Evolutionary conservation across 2,113 vertebrate species (phyloP).

Genomic region (Engystomops pustulosus): DNA sequence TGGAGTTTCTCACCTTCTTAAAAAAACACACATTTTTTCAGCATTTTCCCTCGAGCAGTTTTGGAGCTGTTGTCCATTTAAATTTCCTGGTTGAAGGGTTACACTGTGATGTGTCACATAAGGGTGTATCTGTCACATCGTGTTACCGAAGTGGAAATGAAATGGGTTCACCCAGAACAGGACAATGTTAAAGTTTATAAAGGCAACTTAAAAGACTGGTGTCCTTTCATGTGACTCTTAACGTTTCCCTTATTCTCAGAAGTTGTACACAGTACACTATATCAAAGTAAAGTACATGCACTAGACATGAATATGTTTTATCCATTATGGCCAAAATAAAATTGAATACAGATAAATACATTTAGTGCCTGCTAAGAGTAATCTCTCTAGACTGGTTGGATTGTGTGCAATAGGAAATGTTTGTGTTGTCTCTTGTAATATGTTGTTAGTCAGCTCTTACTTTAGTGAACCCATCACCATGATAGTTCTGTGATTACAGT

Average conservation of each 20-base stretch:
- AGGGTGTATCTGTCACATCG: slow-evolving; percentile 63
- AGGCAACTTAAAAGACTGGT: slow-evolving; percentile 50
- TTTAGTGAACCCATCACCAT: neutral
- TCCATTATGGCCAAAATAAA: neutral
- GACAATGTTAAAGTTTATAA: slow-evolving; percentile 61
- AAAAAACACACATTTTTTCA: neutral
- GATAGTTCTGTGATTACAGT: neutral
- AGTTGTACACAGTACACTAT: neutral
- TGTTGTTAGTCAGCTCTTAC: neutral
- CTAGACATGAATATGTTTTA: neutral
- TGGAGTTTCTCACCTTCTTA: slow-evolving; percentile 17
- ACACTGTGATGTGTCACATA: slow-evolving; percentile 63
- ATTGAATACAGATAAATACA: neutral
- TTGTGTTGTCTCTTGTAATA: neutral
- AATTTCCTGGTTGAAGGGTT: slow-evolving; percentile 64
- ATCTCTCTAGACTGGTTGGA: neutral
- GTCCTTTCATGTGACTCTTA: slow-evolving; percentile 35
- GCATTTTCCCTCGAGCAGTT: slow-evolving; percentile 52
- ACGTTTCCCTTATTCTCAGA: neutral
- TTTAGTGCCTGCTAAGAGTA: neutral
- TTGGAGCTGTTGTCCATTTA: slow-evolving; percentile 61
- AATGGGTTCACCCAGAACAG: slow-evolving; percentile 64
- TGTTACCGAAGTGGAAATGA: slow-evolving; percentile 61
- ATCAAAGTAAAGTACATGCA: neutral
- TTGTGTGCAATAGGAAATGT: neutral